Percentiles rank a stretch among this genome's conserved stretches.
Evolutionary conservation across 1,140 invertebrate species (phyloP).

Genomic region (Microplitis mediator): DNA sequence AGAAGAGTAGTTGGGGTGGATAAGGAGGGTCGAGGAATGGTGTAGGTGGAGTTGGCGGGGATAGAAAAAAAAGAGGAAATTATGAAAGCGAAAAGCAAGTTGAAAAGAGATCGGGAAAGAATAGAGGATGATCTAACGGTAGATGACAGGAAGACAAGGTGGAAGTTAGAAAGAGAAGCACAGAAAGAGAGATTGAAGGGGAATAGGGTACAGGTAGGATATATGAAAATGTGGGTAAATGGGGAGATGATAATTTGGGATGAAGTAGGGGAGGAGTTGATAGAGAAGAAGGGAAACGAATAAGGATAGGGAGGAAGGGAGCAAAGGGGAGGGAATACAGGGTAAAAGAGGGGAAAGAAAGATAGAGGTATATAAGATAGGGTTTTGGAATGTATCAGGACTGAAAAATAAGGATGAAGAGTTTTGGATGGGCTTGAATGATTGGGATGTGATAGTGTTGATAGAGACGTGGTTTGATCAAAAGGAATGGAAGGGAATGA

Average conservation of each 20-base stretch:
- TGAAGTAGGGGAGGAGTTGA: too few species aligned
- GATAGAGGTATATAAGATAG: not conserved
- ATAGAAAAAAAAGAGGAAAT: not conserved
- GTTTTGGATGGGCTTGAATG: not conserved
- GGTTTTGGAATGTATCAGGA: not conserved
- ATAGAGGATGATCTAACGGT: too few species aligned
- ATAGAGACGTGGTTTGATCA: not conserved
- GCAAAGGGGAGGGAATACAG: too few species aligned
- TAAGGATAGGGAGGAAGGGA: too few species aligned
- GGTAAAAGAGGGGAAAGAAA: not conserved
- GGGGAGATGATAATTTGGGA: too few species aligned
- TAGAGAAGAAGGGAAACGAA: too few species aligned
- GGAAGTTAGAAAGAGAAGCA: not conserved
- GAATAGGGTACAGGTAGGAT: too few species aligned
- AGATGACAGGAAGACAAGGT: not conserved
- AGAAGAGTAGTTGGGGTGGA: not conserved
- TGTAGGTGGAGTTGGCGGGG: not conserved
- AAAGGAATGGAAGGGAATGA: not conserved
- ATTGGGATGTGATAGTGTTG: not conserved
- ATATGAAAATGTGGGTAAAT: too few species aligned
- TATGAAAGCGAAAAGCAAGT: not conserved
- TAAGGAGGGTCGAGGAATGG: not conserved
- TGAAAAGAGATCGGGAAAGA: not conserved
- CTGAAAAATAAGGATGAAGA: not conserved
- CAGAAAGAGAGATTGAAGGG: too few species aligned